Percentiles rank a stretch among this genome's conserved stretches.
These are phyloP conservation scores for Hedychridium roseum DNA, from an alignment of 2,888 invertebrate species.

Conservation along the genomic window DNA sequence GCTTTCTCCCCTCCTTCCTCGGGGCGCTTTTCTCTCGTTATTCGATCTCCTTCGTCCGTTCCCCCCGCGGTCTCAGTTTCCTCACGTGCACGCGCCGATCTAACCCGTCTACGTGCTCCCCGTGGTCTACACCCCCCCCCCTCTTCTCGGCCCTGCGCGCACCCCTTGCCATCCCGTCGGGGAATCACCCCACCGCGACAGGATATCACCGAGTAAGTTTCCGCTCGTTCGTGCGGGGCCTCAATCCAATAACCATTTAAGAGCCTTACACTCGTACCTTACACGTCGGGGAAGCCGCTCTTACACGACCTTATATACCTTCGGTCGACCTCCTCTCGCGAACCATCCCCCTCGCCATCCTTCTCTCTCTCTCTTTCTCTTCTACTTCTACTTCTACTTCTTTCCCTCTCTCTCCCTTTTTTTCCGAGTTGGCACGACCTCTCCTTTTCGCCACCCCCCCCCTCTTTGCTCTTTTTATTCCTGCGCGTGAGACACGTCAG, in stretches of 20 bases:
- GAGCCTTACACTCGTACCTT: slow-evolving; percentile 44
- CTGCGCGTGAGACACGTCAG: slow-evolving; percentile 31
- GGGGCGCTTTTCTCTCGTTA: slow-evolving; percentile 11
- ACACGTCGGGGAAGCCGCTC: slow-evolving; percentile 37
- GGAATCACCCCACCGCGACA: slow-evolving; percentile 28
- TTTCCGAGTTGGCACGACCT: too few relatives aligned
- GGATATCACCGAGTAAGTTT: slow-evolving; percentile 42
- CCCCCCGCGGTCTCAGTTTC: slow-evolving; percentile 21
- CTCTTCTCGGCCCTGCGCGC: not conserved
- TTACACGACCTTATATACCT: slow-evolving; percentile 25
- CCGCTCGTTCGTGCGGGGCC: slow-evolving; percentile 42
- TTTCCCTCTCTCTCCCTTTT: not conserved
- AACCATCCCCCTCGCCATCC: not conserved
- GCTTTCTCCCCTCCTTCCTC: not conserved
- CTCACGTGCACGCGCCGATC: slow-evolving; percentile 19
- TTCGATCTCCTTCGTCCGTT: slow-evolving; percentile 2
- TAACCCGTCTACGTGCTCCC: slow-evolving; percentile 4
- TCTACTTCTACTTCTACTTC: slow-evolving; percentile 2
- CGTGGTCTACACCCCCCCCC: not conserved
- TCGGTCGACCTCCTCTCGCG: slow-evolving; percentile 8
- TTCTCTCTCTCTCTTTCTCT: slow-evolving; percentile 4
- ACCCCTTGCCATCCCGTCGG: slow-evolving; percentile 4
- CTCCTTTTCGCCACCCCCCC: slow-evolving; percentile 1
- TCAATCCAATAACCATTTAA: slow-evolving; percentile 49
- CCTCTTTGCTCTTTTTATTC: slow-evolving; percentile 24